A percentile compares a stretch with the other conserved stretches of the same genome.
Conservation (phyloP, 2,797 vertebrate genomes). For the Chrysolophus pictus region DNA sequence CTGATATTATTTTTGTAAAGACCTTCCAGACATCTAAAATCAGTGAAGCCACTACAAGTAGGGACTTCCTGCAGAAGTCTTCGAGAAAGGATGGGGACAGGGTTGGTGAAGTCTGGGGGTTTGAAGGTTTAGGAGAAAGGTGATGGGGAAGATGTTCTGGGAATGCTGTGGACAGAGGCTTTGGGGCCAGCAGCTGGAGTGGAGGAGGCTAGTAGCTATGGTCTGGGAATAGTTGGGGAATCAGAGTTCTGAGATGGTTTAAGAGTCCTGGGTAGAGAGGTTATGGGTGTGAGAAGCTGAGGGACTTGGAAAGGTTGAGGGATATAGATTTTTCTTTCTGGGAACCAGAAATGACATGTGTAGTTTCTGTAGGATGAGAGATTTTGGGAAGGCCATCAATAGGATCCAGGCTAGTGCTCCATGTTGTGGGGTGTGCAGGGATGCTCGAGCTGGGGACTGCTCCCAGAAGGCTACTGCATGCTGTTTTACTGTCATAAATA, state of each 20-base stretch:
- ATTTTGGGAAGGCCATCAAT: not conserved
- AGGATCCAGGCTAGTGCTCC: not conserved
- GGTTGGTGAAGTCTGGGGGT: not conserved
- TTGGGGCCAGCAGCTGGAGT: not conserved
- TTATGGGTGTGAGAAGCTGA: not conserved
- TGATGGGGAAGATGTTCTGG: not conserved
- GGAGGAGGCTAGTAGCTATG: not conserved
- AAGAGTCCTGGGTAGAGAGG: not conserved
- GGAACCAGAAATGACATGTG: not conserved
- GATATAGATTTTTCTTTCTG: not conserved
- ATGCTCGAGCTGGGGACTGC: not conserved
- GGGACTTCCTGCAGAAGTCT: not conserved
- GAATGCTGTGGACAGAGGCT: not conserved
- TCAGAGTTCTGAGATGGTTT: not conserved
- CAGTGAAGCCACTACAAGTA: not conserved
- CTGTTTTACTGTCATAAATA: not conserved
- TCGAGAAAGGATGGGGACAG: not conserved
- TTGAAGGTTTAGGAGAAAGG: not conserved
- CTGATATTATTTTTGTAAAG: not conserved
- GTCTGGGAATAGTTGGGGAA: not conserved
- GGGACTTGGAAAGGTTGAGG: not conserved
- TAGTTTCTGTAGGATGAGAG: not conserved
- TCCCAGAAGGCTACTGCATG: not conserved
- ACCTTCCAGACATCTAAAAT: not conserved
- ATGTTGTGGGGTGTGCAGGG: not conserved